Conservation (phyloP, 2,797 vertebrate genomes). For the Yasuhikotakia modesta region DNA sequence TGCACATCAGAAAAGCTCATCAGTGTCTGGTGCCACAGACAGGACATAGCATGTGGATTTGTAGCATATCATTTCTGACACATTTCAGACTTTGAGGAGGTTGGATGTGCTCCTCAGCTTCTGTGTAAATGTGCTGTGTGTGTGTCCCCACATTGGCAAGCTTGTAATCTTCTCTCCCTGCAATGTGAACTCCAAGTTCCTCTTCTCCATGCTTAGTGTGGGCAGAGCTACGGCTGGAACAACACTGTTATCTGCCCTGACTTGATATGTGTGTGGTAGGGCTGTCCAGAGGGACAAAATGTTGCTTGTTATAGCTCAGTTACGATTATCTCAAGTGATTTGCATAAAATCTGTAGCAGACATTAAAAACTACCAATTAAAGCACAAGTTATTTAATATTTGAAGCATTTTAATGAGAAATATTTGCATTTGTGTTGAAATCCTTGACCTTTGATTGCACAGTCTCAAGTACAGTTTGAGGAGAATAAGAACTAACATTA, state of each 20-base stretch:
- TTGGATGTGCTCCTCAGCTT: conserved; percentile 13
- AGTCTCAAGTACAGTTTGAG: too few species aligned
- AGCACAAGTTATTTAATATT: background rate
- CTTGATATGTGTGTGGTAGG: too few species aligned
- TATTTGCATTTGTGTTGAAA: background rate
- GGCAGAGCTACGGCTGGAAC: background rate
- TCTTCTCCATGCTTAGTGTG: background rate
- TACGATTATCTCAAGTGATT: too few species aligned
- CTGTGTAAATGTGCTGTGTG: conserved; percentile 1
- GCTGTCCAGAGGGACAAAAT: too few species aligned
- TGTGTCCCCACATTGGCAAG: background rate
- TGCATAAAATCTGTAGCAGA: too few species aligned
- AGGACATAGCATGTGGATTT: conserved; percentile 8
- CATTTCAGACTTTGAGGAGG: conserved; percentile 37
- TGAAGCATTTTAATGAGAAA: background rate
- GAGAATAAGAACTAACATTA: too few species aligned
- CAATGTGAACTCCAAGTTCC: background rate
- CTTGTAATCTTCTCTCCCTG: background rate
- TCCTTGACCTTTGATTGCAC: background rate
- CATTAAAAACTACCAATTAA: background rate
- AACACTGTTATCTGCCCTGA: background rate
- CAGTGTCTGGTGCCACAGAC: conserved; percentile 23
- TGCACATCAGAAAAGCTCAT: conserved; percentile 25
- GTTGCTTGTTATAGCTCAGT: too few species aligned
- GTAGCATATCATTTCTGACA: conserved; percentile 37